Percentiles rank a stretch among this genome's conserved stretches.
phyloP scores from a whole-genome alignment of 1,140 invertebrate genomes.

The Drosophila sturtevanti region DNA sequence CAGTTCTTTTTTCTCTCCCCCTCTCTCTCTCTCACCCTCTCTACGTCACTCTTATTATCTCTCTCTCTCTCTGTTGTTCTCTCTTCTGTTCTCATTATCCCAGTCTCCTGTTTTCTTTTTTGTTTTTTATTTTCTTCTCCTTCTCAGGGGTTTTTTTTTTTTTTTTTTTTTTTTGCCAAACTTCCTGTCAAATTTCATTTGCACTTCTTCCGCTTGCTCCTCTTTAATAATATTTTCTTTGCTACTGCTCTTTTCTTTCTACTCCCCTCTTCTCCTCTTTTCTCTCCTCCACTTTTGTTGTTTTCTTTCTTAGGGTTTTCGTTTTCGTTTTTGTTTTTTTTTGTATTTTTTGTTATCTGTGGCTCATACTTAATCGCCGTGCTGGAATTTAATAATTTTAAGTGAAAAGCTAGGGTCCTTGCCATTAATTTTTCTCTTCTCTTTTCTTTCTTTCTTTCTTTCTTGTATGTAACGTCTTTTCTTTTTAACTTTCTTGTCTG shows the following conservation, averaged over 20 bases:
- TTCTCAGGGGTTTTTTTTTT: background rate
- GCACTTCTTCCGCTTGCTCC: slow-evolving; percentile 36
- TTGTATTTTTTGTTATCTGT: background rate
- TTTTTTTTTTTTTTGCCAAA: background rate
- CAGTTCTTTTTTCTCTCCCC: background rate
- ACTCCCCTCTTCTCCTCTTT: no score
- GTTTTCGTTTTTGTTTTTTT: background rate
- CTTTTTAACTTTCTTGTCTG: slow-evolving; percentile 26
- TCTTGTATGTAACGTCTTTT: background rate
- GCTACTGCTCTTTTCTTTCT: no score
- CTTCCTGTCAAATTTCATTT: slow-evolving; percentile 56
- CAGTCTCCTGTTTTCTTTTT: background rate
- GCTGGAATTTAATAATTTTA: slow-evolving; percentile 69
- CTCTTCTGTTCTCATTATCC: background rate
- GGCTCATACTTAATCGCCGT: slow-evolving; percentile 46
- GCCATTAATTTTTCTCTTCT: background rate
- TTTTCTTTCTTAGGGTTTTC: slow-evolving; percentile 24
- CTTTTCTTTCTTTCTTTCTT: background rate
- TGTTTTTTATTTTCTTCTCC: background rate
- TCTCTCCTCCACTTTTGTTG: no score
- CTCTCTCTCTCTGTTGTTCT: background rate
- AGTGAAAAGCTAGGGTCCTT: slow-evolving; percentile 41
- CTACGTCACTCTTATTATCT: no score
- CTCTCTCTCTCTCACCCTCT: background rate
- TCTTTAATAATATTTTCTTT: slow-evolving; percentile 8